Evolutionary conservation across 1,140 invertebrate species (phyloP), one percentile per base, ranked within the genome.

Genomic region (Meloidogyne exigua): DNA sequence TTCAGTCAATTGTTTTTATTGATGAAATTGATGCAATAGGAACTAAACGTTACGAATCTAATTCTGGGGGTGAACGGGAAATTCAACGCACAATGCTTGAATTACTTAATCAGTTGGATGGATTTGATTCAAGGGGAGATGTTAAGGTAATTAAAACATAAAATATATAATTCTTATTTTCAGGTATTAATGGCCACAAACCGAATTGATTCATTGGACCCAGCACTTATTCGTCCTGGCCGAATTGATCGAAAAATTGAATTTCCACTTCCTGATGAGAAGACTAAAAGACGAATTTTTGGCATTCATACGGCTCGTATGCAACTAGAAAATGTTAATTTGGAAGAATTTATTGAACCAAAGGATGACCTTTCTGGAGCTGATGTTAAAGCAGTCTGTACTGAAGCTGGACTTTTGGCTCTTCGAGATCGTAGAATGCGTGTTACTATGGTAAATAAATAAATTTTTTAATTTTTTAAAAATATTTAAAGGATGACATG

Each of bases 21-120:
- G 97, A 99, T 91, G 97, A 99, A 91, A 99, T 99, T 85, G 97
- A 99, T 91, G 97, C 97, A 77, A 94, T 99, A 44, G 97, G 97
- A 69, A 99, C 97, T 25, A 99, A 99, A 90, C 90, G 90, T 67
- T 99, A 99, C 88, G 97, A 99, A 86, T 98, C 96, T 0, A 99
- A 99, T 89, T 99, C 95, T 81, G 97, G 97, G 64, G 97, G 97
- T 79, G 97, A 99, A 89, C 91, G 97, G 79, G 97, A 99, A 91
- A 99, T 99, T 89, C 97, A 99, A 88, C 91, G 97, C 88, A 99
- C 97, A 78, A 99, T 99, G 97, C 92, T 99, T 89, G 97, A 99
- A 88, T 89, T 99, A 23, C 91, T 99, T 0, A 99, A 99, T 90
- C 97, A 99, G 89, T 89, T 99, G 26, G 97, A 99, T 91, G 97